Evolutionary conservation across 2,113 vertebrate genomes (phyloP).

Genomic region (Climacteris rufus): DNA sequence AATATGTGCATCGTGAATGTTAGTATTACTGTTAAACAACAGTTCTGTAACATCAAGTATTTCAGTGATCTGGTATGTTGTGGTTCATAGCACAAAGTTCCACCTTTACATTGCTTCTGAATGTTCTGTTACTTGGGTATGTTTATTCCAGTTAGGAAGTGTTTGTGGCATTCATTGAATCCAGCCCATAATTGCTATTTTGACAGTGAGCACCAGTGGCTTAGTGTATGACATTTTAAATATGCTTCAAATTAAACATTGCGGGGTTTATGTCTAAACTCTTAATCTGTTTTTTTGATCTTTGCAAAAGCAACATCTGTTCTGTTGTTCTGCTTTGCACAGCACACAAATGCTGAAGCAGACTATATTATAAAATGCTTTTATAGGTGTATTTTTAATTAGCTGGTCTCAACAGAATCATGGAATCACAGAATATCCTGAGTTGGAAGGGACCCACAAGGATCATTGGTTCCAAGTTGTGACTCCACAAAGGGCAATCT

Average conservation of each 20-base stretch:
- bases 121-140: neutral
- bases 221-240: neutral
- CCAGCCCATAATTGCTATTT: neutral
- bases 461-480: neutral
- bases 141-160: neutral
- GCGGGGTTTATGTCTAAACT: neutral
- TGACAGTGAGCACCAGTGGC: neutral
- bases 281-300: neutral
- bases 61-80: neutral
- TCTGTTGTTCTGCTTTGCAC: neutral
- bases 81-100: neutral
- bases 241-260: neutral
- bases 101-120: neutral
- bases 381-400: neutral
- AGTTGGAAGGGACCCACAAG: neutral
- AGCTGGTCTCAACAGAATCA: neutral
- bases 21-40: neutral
- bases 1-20: neutral
- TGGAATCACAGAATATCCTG: neutral
- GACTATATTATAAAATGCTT: neutral
- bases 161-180: slow-evolving; percentile 6
- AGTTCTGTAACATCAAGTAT: neutral
- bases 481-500: neutral
- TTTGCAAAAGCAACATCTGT: neutral
- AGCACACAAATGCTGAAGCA: neutral